Conservation (phyloP, 2,113 vertebrate genomes). For the Takifugu flavidus region DNA sequence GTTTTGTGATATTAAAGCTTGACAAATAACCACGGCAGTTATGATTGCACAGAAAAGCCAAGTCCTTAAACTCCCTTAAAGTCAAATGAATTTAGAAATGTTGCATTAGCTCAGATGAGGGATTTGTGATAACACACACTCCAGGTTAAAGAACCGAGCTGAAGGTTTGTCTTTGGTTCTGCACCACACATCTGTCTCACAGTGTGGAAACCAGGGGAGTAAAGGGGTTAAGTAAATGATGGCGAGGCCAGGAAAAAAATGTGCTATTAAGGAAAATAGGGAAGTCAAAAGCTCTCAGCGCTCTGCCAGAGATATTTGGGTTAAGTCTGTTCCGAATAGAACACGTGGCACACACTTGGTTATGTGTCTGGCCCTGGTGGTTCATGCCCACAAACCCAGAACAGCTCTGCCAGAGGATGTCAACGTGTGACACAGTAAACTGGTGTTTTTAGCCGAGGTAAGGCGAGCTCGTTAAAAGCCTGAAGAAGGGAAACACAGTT, state of each 20-base stretch:
- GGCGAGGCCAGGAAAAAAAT: constrained; percentile 53
- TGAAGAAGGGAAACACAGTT: background rate
- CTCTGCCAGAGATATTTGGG: constrained; percentile 60
- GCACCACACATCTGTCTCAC: constrained; percentile 10
- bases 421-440: constrained; percentile 61
- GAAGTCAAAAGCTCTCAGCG: constrained; percentile 47
- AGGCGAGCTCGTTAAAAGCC: constrained; percentile 22
- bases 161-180: constrained; percentile 21
- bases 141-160: constrained; percentile 3
- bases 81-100: background rate
- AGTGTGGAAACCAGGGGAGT: constrained; percentile 12
- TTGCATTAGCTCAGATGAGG: background rate
- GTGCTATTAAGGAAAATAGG: constrained; percentile 49
- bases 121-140: background rate
- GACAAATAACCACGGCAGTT: too few species aligned
- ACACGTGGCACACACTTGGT: constrained; percentile 56
- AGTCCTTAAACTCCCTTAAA: background rate
- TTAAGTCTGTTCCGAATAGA: constrained; percentile 55
- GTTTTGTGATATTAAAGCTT: too few species aligned
- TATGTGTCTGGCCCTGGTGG: constrained; percentile 42
- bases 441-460: constrained; percentile 56
- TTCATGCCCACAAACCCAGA: constrained; percentile 48
- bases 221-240: constrained; percentile 50
- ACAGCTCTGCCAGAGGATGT: constrained; percentile 58
- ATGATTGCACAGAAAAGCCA: too few species aligned